Evolutionary conservation across 2,113 vertebrate species (phyloP).

Genomic region (Geococcyx californianus): DNA sequence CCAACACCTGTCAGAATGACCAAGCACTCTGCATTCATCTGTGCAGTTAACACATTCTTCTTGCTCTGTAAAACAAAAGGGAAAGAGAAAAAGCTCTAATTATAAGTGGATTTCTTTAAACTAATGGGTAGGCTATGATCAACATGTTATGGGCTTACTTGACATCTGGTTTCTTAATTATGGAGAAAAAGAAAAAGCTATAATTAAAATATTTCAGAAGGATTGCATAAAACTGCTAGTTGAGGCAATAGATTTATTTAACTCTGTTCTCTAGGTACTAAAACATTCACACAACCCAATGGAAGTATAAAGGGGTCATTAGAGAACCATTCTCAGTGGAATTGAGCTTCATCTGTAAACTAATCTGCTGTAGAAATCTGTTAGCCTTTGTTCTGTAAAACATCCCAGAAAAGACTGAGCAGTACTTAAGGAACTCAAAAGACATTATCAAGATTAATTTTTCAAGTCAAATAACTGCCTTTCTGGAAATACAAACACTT

Average conservation of each 20-base stretch:
- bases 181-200: constrained; percentile 70
- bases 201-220: constrained; percentile 77
- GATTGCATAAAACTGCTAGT: constrained; percentile 70
- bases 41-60: constrained; percentile 99
- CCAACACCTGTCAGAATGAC: constrained; percentile 99
- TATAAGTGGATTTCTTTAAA: constrained; percentile 57
- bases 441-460: constrained; percentile 66
- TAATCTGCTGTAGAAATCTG: constrained; percentile 63
- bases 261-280: constrained; percentile 67
- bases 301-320: constrained; percentile 67
- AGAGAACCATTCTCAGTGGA: constrained; percentile 68
- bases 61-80: constrained; percentile 85
- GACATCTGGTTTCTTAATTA: constrained; percentile 75
- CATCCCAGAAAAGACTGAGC: constrained; percentile 49
- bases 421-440: constrained; percentile 64
- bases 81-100: constrained; percentile 59
- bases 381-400: constrained; percentile 69
- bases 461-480: constrained; percentile 65
- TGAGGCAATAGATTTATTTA: constrained; percentile 74
- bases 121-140: constrained; percentile 51
- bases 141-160: constrained; percentile 45
- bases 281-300: constrained; percentile 53
- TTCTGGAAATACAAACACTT: constrained; percentile 44
- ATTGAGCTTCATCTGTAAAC: constrained; percentile 60
- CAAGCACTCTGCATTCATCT: constrained; percentile 97